Percentiles rank a stretch among this genome's conserved stretches.
Evolutionary conservation across 2,888 invertebrate species (phyloP).

Genomic region (Himalopsyche kuldschensis): DNA sequence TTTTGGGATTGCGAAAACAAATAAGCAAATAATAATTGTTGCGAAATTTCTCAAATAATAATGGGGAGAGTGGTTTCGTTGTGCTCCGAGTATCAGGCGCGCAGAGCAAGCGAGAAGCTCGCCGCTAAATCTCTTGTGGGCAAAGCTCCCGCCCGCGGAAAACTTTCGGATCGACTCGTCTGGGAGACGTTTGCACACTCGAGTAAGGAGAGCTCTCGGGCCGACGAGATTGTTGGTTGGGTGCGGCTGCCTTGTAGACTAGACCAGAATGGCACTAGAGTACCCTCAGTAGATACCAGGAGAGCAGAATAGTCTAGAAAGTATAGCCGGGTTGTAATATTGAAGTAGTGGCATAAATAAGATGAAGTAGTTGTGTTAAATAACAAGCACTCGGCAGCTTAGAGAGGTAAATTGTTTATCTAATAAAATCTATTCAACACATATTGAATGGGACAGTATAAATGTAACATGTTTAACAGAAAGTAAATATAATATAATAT

Average conservation of each 20-base stretch:
- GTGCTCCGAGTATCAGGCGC: neutral
- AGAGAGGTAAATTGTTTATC: neutral
- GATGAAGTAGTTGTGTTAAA: neutral
- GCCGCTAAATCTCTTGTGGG: neutral
- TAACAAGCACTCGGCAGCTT: neutral
- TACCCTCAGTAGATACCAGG: neutral
- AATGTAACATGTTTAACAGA: no score
- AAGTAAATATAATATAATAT: no score
- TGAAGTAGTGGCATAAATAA: neutral
- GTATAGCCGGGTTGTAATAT: neutral
- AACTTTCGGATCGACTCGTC: conserved; percentile 2
- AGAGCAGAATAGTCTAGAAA: neutral
- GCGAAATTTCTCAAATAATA: neutral
- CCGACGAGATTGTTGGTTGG: neutral
- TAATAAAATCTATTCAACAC: no score
- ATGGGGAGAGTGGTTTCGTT: neutral
- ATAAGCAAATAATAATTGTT: no score
- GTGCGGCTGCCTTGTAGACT: neutral
- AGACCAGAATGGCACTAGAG: neutral
- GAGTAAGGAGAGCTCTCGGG: neutral
- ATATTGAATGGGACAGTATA: no score
- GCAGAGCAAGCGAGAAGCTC: neutral
- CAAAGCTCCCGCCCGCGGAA: neutral
- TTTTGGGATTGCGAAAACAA: no score
- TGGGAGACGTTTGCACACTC: neutral